Conservation (phyloP, 2,113 vertebrate genomes). For the Recurvirostra avosetta region DNA sequence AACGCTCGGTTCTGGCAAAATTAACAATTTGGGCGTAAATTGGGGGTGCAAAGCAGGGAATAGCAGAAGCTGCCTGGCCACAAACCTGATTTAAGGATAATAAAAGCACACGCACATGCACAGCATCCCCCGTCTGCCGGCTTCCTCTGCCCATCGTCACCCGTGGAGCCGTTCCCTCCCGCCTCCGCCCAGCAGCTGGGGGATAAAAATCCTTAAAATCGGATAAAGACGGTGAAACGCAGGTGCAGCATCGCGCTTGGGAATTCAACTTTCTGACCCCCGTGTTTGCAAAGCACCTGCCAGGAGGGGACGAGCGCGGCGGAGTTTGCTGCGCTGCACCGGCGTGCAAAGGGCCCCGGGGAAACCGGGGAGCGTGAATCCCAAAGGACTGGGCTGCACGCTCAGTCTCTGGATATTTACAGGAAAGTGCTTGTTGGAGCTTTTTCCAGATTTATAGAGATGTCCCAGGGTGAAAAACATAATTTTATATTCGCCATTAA, state of each 20-base stretch:
- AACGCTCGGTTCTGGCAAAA: not conserved
- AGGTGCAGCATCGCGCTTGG: not conserved
- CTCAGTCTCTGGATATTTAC: not conserved
- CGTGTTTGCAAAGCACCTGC: not conserved
- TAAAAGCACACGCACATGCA: not conserved
- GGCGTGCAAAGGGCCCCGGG: not conserved
- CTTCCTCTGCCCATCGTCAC: not conserved
- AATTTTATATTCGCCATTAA: not conserved
- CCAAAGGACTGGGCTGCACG: not conserved
- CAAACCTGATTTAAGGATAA: not conserved
- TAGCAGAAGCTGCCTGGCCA: not conserved
- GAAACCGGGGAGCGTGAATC: not conserved
- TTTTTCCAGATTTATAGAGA: not conserved
- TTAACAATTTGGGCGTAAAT: not conserved
- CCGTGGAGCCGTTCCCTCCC: not conserved
- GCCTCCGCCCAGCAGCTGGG: not conserved
- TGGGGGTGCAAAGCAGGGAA: not conserved
- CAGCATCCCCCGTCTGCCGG: not conserved
- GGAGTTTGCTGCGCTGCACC: not conserved
- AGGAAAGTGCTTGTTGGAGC: not conserved
- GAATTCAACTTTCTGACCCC: not conserved
- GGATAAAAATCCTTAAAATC: not conserved
- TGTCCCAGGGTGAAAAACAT: constrained; percentile 12
- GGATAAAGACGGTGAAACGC: not conserved
- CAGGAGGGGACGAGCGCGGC: not conserved